A percentile compares a stretch with the other conserved stretches of the same genome.
Evolutionary conservation across 2,113 vertebrate species (phyloP).

Genomic region (Lichenostomus cassidix): DNA sequence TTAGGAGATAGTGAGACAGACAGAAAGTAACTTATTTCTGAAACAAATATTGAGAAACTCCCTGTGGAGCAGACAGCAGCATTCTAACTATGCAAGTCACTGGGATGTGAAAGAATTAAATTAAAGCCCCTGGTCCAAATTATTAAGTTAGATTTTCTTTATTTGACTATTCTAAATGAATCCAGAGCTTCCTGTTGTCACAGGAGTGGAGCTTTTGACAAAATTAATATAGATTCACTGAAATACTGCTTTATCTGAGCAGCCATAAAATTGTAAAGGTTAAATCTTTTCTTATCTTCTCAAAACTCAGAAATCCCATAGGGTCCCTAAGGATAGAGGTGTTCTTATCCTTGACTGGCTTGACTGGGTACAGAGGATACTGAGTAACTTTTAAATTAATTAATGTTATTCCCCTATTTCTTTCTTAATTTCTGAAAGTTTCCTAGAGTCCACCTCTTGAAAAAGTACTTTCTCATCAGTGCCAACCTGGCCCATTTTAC

Average conservation of each 20-base stretch:
- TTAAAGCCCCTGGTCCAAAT: not conserved
- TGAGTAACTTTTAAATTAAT: not conserved
- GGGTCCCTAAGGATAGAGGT: not conserved
- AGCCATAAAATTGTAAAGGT: not conserved
- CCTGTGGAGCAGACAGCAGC: not conserved
- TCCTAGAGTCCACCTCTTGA: not conserved
- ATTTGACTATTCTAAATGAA: not conserved
- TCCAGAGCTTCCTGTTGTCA: not conserved
- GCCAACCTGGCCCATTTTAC: not conserved
- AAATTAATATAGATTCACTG: not conserved
- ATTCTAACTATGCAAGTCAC: not conserved
- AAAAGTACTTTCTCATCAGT: not conserved
- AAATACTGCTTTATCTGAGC: not conserved
- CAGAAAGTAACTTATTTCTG: not conserved
- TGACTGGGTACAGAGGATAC: not conserved
- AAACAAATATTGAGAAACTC: not conserved
- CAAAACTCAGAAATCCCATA: not conserved
- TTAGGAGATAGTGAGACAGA: not conserved
- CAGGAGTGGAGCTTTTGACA: not conserved
- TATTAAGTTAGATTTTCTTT: not conserved
- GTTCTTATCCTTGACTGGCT: not conserved
- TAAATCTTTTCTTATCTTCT: not conserved
- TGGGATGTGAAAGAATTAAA: not conserved
- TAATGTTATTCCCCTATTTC: not conserved
- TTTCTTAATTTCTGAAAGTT: not conserved